Percentiles rank a stretch among this genome's conserved stretches.
phyloP scores from a whole-genome alignment of 1,140 invertebrate genomes.

The Oscheius sp. region DNA sequence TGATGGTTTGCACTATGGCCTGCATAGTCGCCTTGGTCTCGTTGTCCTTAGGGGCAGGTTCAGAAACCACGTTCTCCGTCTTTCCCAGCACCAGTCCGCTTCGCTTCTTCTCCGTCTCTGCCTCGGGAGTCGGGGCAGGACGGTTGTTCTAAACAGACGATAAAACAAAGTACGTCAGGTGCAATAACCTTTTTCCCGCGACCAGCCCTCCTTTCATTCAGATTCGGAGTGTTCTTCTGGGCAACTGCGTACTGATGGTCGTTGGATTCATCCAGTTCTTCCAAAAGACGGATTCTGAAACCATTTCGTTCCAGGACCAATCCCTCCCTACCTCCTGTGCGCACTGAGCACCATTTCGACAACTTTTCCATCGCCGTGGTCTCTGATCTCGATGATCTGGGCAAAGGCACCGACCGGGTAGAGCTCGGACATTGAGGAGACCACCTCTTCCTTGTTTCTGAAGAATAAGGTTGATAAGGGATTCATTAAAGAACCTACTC shows the following conservation, averaged over 20 bases:
- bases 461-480: constrained; percentile 33
- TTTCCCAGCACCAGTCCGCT: constrained; percentile 77
- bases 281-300: constrained; percentile 47
- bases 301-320: not conserved
- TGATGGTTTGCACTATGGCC: constrained; percentile 81
- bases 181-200: not conserved
- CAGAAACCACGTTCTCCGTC: constrained; percentile 86
- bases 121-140: not conserved
- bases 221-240: constrained; percentile 9
- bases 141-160: not conserved
- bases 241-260: not conserved
- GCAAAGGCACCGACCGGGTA: constrained; percentile 92
- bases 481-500: constrained; percentile 67
- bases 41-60: constrained; percentile 69
- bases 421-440: constrained; percentile 80
- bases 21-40: constrained; percentile 87
- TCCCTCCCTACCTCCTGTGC: constrained; percentile 16
- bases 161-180: not conserved
- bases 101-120: constrained; percentile 23
- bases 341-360: constrained; percentile 42
- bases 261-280: constrained; percentile 34
- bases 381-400: constrained; percentile 94
- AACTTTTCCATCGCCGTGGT: constrained; percentile 70
- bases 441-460: constrained; percentile 68
- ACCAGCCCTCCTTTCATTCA: constrained; percentile 43